Evolutionary conservation across 2,888 invertebrate genomes (phyloP).

Genomic region (Macaria notata): DNA sequence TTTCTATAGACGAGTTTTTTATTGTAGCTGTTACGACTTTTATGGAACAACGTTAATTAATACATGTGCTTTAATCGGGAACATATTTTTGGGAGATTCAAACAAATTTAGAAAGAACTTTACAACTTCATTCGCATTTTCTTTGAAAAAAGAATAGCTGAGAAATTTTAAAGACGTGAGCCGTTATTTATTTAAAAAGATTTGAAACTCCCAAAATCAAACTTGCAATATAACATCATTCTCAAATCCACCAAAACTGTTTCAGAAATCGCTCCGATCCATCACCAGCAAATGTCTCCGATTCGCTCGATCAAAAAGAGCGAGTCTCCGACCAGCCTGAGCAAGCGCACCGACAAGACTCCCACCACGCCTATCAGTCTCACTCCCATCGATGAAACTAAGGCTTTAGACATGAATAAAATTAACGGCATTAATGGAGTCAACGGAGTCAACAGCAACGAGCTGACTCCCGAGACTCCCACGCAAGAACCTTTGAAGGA

Average conservation of each 20-base stretch:
- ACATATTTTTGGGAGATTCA: slow-evolving; percentile 43
- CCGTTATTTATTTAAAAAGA: background rate
- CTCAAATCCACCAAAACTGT: slow-evolving; percentile 43
- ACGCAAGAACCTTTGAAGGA: slow-evolving; percentile 58
- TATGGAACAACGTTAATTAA: slow-evolving; percentile 9
- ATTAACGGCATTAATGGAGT: slow-evolving; percentile 63
- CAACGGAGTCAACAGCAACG: slow-evolving; percentile 62
- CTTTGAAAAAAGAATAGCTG: no score
- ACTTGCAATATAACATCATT: slow-evolving; percentile 15
- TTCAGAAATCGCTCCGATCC: slow-evolving; percentile 79
- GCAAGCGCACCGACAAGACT: slow-evolving; percentile 77
- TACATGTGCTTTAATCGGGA: slow-evolving; percentile 46
- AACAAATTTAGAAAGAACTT: background rate
- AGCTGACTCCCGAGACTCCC: slow-evolving; percentile 70
- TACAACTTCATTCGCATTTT: no score
- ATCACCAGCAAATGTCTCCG: slow-evolving; percentile 80
- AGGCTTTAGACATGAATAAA: slow-evolving; percentile 72
- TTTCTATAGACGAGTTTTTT: slow-evolving; percentile 16
- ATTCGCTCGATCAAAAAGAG: slow-evolving; percentile 77
- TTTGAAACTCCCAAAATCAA: slow-evolving; percentile 25
- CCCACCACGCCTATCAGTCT: slow-evolving; percentile 76
- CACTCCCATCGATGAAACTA: slow-evolving; percentile 78
- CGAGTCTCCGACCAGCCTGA: slow-evolving; percentile 74
- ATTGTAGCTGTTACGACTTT: slow-evolving; percentile 18
- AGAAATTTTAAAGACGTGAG: no score